Conservation (phyloP, 2,888 invertebrate genomes). For the Drosophila niveifrons region DNA sequence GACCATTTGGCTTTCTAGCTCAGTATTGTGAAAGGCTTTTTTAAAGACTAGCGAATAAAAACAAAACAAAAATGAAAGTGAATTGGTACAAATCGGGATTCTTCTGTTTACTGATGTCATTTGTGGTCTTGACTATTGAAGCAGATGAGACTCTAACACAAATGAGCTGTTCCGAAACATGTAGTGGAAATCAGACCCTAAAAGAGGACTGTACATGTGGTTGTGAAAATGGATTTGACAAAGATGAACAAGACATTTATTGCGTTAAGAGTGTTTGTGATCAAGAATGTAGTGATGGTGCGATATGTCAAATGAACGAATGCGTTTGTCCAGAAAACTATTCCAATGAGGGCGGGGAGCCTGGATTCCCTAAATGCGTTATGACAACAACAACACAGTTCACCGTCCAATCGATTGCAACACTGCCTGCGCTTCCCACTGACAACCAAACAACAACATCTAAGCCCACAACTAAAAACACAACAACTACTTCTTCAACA, state of each 20-base stretch:
- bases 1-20: neutral
- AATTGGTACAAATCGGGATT: neutral
- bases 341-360: rapidly evolving
- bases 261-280: neutral
- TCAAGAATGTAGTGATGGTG: rapidly evolving
- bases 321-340: neutral
- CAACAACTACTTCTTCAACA: neutral
- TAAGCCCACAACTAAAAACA: neutral
- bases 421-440: too few species aligned
- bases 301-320: rapidly evolving
- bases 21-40: constrained; percentile 4
- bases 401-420: neutral
- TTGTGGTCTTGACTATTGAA: neutral
- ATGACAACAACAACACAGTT: neutral
- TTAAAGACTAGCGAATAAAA: neutral
- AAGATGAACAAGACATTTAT: rapidly evolving
- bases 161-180: rapidly evolving
- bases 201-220: neutral
- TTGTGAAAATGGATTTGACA: rapidly evolving
- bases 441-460: neutral
- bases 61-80: neutral
- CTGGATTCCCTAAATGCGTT: neutral
- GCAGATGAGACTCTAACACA: rapidly evolving
- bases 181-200: too few species aligned
- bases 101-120: neutral